A percentile compares a stretch with the other conserved stretches of the same genome.
Evolutionary conservation across 2,797 vertebrate species (phyloP).

Genomic region (Varecia variegata): DNA sequence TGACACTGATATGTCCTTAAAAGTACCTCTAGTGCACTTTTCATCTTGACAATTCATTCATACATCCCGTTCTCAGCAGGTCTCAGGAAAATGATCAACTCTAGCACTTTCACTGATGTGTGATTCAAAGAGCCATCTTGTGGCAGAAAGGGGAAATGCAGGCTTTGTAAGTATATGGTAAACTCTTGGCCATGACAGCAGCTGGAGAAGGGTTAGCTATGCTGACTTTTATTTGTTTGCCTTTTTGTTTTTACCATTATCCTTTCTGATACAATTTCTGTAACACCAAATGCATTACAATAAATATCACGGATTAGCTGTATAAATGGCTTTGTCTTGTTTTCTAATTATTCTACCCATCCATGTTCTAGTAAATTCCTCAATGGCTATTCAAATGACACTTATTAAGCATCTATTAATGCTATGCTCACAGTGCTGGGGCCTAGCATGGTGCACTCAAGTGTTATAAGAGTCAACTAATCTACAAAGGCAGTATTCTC

Average conservation of each 20-base stretch:
- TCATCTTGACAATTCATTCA: neutral
- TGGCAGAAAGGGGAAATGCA: constrained; percentile 27
- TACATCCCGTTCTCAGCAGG: neutral
- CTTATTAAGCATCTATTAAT: neutral
- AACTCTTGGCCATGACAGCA: neutral
- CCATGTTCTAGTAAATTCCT: neutral
- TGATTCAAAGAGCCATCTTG: constrained; percentile 45
- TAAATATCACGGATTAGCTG: neutral
- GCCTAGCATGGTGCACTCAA: neutral
- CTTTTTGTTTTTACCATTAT: neutral
- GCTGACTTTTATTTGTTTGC: neutral
- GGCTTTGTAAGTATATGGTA: neutral
- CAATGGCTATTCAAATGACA: neutral
- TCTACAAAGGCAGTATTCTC: neutral
- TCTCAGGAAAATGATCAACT: constrained; percentile 12
- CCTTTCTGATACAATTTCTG: neutral
- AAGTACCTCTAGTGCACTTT: constrained; percentile 2
- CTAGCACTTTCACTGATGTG: neutral
- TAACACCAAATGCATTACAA: neutral
- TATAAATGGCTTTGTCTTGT: neutral
- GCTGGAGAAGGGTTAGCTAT: neutral
- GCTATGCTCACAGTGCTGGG: neutral
- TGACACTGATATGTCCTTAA: neutral
- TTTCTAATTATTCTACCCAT: neutral
- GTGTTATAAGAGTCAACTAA: neutral